Conservation (phyloP, 2,113 vertebrate genomes). For the Pantherophis guttatus region DNA sequence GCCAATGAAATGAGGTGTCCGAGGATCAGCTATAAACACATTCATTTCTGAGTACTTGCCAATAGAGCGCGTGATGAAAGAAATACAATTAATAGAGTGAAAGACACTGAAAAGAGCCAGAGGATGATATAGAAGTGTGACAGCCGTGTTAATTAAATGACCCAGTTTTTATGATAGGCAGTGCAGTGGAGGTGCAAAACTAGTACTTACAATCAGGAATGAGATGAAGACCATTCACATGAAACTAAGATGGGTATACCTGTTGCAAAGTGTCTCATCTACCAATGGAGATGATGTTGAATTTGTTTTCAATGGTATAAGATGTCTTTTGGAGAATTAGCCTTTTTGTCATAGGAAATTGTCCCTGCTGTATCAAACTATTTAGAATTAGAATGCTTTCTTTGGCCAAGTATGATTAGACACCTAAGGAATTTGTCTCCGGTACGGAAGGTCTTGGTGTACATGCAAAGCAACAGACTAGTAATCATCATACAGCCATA, state of each 20-base stretch:
- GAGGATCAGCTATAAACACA: not conserved
- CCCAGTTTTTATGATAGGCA: not conserved
- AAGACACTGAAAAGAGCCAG: not conserved
- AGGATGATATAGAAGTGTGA: not conserved
- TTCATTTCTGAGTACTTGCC: not conserved
- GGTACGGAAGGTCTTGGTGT: not conserved
- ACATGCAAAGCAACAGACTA: not conserved
- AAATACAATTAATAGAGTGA: constrained; percentile 5
- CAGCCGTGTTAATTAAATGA: not conserved
- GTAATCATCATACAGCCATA: not conserved
- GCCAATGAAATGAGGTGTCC: constrained; percentile 3
- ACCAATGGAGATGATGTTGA: not conserved
- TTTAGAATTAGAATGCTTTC: not conserved
- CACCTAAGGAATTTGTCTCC: not conserved
- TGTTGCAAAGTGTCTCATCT: not conserved
- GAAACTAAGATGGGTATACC: too few species aligned
- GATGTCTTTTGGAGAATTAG: not conserved
- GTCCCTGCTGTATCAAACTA: not conserved
- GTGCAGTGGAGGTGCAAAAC: not conserved
- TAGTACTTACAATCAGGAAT: not conserved
- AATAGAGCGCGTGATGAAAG: not conserved
- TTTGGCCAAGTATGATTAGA: not conserved
- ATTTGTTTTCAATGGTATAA: not conserved
- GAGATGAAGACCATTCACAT: not conserved
- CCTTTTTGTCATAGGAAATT: not conserved